Base-by-base conservation (phyloP, 2,113 vertebrate species). In the Halichoeres trimaculatus region DNA sequence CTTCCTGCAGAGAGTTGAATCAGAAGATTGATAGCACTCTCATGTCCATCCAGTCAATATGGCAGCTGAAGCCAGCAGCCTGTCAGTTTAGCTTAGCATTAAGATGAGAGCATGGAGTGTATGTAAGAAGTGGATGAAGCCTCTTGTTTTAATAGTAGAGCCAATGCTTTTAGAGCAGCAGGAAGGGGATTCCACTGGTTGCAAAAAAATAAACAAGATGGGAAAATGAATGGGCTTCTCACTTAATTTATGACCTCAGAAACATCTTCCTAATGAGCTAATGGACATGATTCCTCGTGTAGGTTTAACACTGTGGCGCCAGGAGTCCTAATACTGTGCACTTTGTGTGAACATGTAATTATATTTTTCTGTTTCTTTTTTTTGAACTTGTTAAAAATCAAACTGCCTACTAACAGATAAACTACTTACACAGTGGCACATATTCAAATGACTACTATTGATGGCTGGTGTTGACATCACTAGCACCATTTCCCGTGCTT, bases 31-130 rank as follows among this genome's bases (percentile, higher is more conserved):
- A 56, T 41, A 34, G 5, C 22, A 53, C 2, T 36, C 24, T 58
- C 4, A 10, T 57, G 22, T 47, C 36, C 55, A 41, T 35, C 17
- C 0, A 5, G 38, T 24, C 14, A 55, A 26, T 47, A 12, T 54
- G 17, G 6, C 7, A 52, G 19, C 19, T 56, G 50, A 26, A 61
- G 22, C 5, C 13, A 40, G 10, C 19, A 68, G 58, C 3, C 0
- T 0, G 36, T 62, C 23, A 52, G 30, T 47, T 59, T 70, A 61
- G 20, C 45, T 57, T 79, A 66, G 48, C 34, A 30, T 50, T n/a
- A 54, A 65, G 13, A 56, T 30, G 45, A 1, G 9, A 57, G n/a
- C 45, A 48, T 48, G 2, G 45, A 20, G 19, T n/a, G 19, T 48
- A 20, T 48, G n/a, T 20, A 48, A 48, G 45, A 48, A 20, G 45